Evolutionary conservation across 2,113 vertebrate genomes (phyloP), one percentile per base, ranked within the genome.

Genomic region (Anguilla rostrata): DNA sequence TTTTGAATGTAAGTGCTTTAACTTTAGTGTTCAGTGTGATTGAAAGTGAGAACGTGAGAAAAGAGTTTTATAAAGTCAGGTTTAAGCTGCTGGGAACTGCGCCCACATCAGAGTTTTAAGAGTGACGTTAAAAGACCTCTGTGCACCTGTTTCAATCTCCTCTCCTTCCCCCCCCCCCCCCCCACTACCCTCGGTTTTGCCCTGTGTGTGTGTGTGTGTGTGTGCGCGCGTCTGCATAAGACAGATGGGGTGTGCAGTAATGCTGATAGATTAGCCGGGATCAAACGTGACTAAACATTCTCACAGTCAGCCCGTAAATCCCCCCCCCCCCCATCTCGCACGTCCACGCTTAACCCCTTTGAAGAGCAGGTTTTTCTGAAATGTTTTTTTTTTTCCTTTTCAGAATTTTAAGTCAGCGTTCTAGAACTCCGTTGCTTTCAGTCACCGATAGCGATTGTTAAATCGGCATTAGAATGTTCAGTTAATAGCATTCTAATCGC

Each of bases 171-270:
- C 2, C 53, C 12, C 56, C 18, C 18, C 11, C 1, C 39, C n/a
- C n/a, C 56, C 34, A 34, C 34, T 1, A 34, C 34, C 18, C 26
- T 2, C 46, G 4, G 14, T 22, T 8, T 57, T 39, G 39, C 78
- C 75, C 34, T 78, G 40, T 79, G 7, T 84, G 83, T 78, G 40
- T 79, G 26, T 57, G 46, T 80, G 60, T 79, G 26, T 57, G 46
- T 80, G 60, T 46, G 26, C 75, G 3, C 41, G 49, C 82, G 40
- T 79, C 84, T 91, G 84, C 88, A 86, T 87, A 63, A 88, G 40
- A 63, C 92, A 87, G 57, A 57, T 78, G 88, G 49, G 56, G 84
- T 89, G 85, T 89, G 85, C 92, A 91, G 90, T 89, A 90, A 90
- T 86, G 57, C 91, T 81, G 87, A 0, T 86, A 83, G 53, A 83